These are phyloP conservation scores for Poeciliopsis prolifica DNA, from an alignment of 2,113 vertebrate species.

Conservation along the genomic window DNA sequence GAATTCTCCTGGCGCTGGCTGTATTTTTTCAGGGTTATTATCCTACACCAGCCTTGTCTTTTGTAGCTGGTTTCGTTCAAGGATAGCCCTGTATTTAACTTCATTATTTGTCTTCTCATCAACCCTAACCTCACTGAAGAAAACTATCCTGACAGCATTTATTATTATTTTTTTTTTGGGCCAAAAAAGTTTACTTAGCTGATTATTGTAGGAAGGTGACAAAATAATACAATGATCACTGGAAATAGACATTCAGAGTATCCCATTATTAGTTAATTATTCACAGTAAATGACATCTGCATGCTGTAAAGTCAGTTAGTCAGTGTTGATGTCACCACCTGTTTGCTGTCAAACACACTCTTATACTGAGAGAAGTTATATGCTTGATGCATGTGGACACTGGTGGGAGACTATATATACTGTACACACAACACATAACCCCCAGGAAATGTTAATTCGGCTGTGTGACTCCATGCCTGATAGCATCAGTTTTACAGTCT, in stretches of 20 bases:
- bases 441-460: conserved; percentile 3
- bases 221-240: conserved; percentile 8
- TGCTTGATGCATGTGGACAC: conserved; percentile 29
- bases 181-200: too few species aligned
- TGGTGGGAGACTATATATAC: conserved; percentile 38
- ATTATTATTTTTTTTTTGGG: too few species aligned
- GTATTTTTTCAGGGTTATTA: too few species aligned
- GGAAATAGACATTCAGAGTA: conserved; percentile 2
- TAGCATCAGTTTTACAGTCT: conserved; percentile 18
- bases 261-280: conserved; percentile 5
- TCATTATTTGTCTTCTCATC: too few species aligned
- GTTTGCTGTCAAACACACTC: conserved; percentile 67
- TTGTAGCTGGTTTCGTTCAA: too few species aligned
- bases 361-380: conserved; percentile 28
- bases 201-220: too few species aligned
- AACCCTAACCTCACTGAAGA: too few species aligned
- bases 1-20: too few species aligned
- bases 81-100: too few species aligned
- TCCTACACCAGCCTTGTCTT: too few species aligned
- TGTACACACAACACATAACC: conserved; percentile 45
- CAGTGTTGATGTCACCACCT: conserved; percentile 41
- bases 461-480: conserved; percentile 14
- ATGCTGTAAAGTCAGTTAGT: conserved; percentile 46
- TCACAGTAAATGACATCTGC: not conserved
- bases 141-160: too few species aligned